Evolutionary conservation across 2,888 invertebrate species (phyloP).

Genomic region (Oscheius onirici): DNA sequence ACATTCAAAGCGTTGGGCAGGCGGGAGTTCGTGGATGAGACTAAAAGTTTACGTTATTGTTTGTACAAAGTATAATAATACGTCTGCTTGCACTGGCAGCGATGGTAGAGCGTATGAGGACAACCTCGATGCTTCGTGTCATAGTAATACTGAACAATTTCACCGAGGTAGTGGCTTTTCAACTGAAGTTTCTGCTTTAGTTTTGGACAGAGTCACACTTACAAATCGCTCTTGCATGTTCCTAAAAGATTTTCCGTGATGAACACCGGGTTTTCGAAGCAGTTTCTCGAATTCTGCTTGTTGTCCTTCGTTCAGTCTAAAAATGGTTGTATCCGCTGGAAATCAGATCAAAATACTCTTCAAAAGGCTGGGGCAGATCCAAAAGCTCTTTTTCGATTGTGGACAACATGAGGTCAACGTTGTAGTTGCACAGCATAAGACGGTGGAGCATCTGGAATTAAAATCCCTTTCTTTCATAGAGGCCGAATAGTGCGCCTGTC

Average conservation of each 20-base stretch:
- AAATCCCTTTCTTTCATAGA: too few species aligned
- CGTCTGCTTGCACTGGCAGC: constrained; percentile 27
- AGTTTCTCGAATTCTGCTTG: constrained; percentile 30
- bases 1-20: constrained; percentile 24
- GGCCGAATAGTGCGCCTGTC: not conserved
- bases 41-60: not conserved
- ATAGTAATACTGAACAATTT: constrained; percentile 34
- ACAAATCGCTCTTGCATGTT: constrained; percentile 34
- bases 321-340: not conserved
- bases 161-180: constrained; percentile 30
- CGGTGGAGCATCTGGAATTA: constrained; percentile 31
- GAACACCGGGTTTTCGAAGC: not conserved
- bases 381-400: constrained; percentile 28
- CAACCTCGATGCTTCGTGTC: constrained; percentile 31
- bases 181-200: constrained; percentile 7
- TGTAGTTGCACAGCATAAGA: constrained; percentile 28
- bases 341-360: not conserved
- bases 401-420: constrained; percentile 28
- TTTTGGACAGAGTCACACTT: not conserved
- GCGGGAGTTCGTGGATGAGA: not conserved
- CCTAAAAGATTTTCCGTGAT: not conserved
- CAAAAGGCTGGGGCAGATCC: constrained; percentile 28
- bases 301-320: constrained; percentile 22
- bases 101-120: not conserved
- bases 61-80: not conserved